phyloP scores from a whole-genome alignment of 2,888 invertebrate genomes.

The Agonopterix heracliana region DNA sequence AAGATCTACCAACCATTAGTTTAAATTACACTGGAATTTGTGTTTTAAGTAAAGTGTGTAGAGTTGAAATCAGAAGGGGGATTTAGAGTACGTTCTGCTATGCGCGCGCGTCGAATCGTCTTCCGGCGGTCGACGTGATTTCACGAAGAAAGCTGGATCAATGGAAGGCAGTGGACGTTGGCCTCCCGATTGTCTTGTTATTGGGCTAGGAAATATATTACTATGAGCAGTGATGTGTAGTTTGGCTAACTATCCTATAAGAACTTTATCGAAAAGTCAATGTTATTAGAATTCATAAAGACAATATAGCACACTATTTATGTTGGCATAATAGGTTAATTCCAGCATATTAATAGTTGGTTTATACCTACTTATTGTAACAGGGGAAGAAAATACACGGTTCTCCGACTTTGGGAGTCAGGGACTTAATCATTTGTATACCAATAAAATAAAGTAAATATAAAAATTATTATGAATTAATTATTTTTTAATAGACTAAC shows the following conservation, averaged over 20 bases:
- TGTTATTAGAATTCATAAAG: too few species aligned
- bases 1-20: background rate
- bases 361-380: too few species aligned
- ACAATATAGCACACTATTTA: too few species aligned
- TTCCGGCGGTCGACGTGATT: conserved; percentile 73
- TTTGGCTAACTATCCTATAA: too few species aligned
- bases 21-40: background rate
- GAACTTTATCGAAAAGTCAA: background rate
- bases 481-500: too few species aligned
- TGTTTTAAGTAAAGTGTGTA: background rate
- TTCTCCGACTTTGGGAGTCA: too few species aligned
- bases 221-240: background rate
- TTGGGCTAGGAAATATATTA: background rate
- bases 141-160: conserved; percentile 70
- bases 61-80: background rate
- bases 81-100: conserved; percentile 48
- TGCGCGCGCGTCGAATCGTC: conserved; percentile 66
- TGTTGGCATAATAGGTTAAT: too few species aligned
- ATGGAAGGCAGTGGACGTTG: conserved; percentile 69
- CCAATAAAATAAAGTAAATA: too few species aligned
- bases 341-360: too few species aligned
- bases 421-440: too few species aligned
- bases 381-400: too few species aligned
- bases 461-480: too few species aligned
- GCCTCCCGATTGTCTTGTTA: conserved; percentile 53